Conservation (phyloP, 1,140 invertebrate genomes). For the Aphaenogaster ashmeadi region DNA sequence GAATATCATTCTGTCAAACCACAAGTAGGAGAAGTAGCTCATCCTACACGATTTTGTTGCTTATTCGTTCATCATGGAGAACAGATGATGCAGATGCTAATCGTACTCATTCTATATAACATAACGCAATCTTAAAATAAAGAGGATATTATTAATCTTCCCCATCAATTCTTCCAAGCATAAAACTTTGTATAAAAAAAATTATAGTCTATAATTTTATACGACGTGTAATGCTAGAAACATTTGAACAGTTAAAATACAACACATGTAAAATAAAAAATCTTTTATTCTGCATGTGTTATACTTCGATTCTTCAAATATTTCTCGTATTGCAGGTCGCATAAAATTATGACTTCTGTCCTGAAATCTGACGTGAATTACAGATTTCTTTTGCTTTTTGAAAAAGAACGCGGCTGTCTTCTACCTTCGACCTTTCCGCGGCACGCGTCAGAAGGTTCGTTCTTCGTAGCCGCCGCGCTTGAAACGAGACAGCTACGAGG, state of each 20-base stretch:
- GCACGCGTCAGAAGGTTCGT: not conserved
- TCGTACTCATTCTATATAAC: not conserved
- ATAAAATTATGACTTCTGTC: not conserved
- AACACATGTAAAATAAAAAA: too few species aligned
- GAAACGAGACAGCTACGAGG: not conserved
- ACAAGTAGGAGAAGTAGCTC: not conserved
- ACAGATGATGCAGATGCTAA: not conserved
- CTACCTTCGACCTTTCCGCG: not conserved
- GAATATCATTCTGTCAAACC: slow-evolving; percentile 54
- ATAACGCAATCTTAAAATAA: not conserved
- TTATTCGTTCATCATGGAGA: not conserved
- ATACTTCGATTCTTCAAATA: not conserved
- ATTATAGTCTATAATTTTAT: not conserved
- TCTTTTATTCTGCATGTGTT: not conserved
- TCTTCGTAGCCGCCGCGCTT: not conserved
- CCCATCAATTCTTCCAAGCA: not conserved
- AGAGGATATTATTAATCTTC: not conserved
- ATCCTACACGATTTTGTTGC: not conserved
- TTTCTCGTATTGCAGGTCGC: not conserved
- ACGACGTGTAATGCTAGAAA: too few species aligned
- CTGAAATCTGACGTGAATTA: not conserved
- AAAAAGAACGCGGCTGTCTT: not conserved
- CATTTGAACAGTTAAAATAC: too few species aligned
- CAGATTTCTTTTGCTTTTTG: not conserved
- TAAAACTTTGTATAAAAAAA: not conserved